Percentiles rank a stretch among this genome's conserved stretches.
Conservation (phyloP, 2,113 vertebrate species). For the Salminus brasiliensis region DNA sequence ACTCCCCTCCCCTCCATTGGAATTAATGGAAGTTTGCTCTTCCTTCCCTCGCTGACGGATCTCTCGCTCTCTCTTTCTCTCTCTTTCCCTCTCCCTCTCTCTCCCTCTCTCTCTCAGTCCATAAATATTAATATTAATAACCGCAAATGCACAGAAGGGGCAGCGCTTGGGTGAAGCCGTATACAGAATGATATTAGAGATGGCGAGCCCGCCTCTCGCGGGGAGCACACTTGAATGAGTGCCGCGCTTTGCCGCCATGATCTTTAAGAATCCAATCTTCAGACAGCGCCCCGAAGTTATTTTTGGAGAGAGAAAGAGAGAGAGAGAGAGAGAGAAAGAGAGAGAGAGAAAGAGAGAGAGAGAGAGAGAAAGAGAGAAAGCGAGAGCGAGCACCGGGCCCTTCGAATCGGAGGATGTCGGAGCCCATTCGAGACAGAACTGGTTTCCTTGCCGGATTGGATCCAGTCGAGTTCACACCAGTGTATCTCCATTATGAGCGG, state of each 20-base stretch:
- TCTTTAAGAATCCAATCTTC: constrained; percentile 86
- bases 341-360: too few relatives aligned
- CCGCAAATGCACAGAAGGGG: constrained; percentile 79
- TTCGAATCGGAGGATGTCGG: constrained; percentile 78
- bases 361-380: too few relatives aligned
- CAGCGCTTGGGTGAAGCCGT: constrained; percentile 80
- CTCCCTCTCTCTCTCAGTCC: constrained; percentile 68
- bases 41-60: constrained; percentile 71
- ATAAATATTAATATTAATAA: constrained; percentile 89
- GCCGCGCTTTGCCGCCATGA: constrained; percentile 80
- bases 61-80: constrained; percentile 35
- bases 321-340: too few relatives aligned
- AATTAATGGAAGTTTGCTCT: constrained; percentile 86
- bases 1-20: constrained; percentile 80
- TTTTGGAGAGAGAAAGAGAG: constrained; percentile 77
- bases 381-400: too few relatives aligned
- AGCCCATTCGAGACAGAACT: constrained; percentile 74
- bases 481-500: constrained; percentile 74
- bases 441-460: constrained; percentile 71
- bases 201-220: constrained; percentile 82
- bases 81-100: too few relatives aligned
- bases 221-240: constrained; percentile 82
- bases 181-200: constrained; percentile 87
- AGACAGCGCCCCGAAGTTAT: constrained; percentile 80
- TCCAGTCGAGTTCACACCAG: constrained; percentile 70